Conservation (phyloP, 1,140 invertebrate species). For the Drosophila sulfurigaster region DNA sequence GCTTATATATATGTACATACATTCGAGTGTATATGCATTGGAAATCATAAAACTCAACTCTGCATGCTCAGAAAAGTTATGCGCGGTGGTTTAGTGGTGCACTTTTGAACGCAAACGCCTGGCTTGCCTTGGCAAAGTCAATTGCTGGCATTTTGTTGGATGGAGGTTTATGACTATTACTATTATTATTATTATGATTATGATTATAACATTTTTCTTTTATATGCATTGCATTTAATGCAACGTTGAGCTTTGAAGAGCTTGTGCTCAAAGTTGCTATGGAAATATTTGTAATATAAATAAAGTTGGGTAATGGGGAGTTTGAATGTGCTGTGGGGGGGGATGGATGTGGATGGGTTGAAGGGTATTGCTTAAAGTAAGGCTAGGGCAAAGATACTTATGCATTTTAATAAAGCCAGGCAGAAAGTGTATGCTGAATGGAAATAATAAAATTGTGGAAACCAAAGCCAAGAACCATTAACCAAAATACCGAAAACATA, state of each 20-base stretch:
- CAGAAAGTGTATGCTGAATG: slow-evolving; percentile 8
- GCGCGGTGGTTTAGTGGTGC: slow-evolving; percentile 20
- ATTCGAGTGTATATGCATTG: not conserved
- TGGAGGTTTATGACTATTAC: slow-evolving; percentile 55
- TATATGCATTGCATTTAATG: slow-evolving; percentile 58
- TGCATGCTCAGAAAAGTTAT: slow-evolving; percentile 23
- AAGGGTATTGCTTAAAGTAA: slow-evolving; percentile 14
- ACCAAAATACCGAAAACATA: slow-evolving; percentile 51
- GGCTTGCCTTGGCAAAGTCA: slow-evolving; percentile 56
- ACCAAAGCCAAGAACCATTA: slow-evolving; percentile 28
- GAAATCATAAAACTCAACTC: slow-evolving; percentile 32
- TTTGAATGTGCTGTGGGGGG: not conserved
- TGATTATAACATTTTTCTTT: slow-evolving; percentile 49
- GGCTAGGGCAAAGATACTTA: slow-evolving; percentile 23
- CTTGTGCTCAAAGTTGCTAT: slow-evolving; percentile 31
- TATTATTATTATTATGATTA: slow-evolving; percentile 63
- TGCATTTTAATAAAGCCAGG: slow-evolving; percentile 22
- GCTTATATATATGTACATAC: not conserved
- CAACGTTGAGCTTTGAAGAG: slow-evolving; percentile 58
- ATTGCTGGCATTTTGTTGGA: slow-evolving; percentile 64
- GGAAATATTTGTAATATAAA: slow-evolving; percentile 29
- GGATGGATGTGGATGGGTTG: no score
- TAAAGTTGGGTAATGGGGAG: slow-evolving; percentile 11
- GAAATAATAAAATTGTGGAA: slow-evolving; percentile 37
- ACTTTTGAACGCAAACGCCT: slow-evolving; percentile 27